A percentile compares a stretch with the other conserved stretches of the same genome.
Conservation (phyloP, 2,113 vertebrate species). For the Myiozetetes cayanensis region DNA sequence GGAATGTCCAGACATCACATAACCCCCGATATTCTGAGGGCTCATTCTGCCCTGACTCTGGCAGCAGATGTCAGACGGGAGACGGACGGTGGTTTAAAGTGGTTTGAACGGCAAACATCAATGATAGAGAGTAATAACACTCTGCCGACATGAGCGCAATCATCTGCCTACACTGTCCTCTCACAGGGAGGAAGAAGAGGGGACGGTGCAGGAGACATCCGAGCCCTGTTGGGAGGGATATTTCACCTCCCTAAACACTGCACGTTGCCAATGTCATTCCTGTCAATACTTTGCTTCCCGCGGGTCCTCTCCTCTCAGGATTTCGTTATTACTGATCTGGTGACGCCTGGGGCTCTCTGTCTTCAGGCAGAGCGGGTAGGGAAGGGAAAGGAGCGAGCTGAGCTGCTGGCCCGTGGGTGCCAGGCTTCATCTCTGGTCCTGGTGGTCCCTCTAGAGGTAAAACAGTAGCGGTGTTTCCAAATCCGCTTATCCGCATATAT, state of each 20-base stretch:
- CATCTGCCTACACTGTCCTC: neutral
- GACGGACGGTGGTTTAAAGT: neutral
- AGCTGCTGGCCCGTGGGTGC: neutral
- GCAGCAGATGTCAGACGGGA: neutral
- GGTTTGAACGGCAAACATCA: neutral
- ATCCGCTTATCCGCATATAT: neutral
- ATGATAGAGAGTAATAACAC: neutral
- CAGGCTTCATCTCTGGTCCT: constrained; percentile 47
- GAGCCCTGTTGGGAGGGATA: neutral
- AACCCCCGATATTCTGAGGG: neutral
- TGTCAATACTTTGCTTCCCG: neutral
- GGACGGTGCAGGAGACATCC: fast-evolving
- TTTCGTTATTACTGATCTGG: neutral
- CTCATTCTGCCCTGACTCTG: neutral
- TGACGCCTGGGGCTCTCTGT: neutral
- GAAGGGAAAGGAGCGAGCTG: neutral
- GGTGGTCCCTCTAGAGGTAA: constrained; percentile 71
- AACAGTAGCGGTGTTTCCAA: neutral
- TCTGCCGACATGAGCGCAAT: neutral
- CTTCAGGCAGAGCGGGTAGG: neutral
- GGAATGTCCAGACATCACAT: fast-evolving
- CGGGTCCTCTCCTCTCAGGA: neutral
- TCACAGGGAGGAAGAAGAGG: neutral
- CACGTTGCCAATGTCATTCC: neutral
- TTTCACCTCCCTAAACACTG: neutral